Evolutionary conservation across 2,888 invertebrate genomes (phyloP).

Genomic region (Spicauda simplicius): DNA sequence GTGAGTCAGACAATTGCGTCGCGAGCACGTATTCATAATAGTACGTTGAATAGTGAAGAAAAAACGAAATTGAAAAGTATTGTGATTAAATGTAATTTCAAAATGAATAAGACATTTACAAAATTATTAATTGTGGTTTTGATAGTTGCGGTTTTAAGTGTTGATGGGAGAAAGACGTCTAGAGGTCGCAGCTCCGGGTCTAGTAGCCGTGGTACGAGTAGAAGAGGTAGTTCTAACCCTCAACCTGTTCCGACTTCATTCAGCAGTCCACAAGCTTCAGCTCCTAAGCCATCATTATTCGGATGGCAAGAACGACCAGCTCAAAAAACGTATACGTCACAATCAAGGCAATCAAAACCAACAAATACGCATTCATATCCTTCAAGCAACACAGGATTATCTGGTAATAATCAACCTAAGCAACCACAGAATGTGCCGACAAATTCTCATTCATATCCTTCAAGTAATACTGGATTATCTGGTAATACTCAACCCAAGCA

Average conservation of each 20-base stretch:
- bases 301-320: conserved; percentile 75
- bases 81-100: conserved; percentile 26
- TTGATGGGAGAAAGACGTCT: conserved; percentile 64
- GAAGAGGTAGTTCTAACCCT: conserved; percentile 62
- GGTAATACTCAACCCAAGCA: conserved; percentile 62
- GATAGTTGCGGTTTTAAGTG: conserved; percentile 48
- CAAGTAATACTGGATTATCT: conserved; percentile 68
- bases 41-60: neutral
- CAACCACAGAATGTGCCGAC: conserved; percentile 53
- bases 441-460: conserved; percentile 66
- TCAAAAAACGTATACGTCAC: conserved; percentile 56
- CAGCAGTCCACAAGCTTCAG: conserved; percentile 65
- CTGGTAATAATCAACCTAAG: conserved; percentile 62
- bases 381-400: conserved; percentile 68
- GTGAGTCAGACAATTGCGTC: conserved; percentile 53
- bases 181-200: conserved; percentile 68
- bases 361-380: conserved; percentile 66
- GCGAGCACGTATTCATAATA: conserved; percentile 41
- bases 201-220: conserved; percentile 60
- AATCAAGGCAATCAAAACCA: conserved; percentile 60
- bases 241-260: conserved; percentile 73
- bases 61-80: neutral
- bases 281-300: conserved; percentile 61
- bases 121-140: conserved; percentile 38
- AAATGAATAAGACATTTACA: conserved; percentile 37